Base-by-base conservation (phyloP, 2,797 vertebrate species). In the Hapalemur alaotrensis region DNA sequence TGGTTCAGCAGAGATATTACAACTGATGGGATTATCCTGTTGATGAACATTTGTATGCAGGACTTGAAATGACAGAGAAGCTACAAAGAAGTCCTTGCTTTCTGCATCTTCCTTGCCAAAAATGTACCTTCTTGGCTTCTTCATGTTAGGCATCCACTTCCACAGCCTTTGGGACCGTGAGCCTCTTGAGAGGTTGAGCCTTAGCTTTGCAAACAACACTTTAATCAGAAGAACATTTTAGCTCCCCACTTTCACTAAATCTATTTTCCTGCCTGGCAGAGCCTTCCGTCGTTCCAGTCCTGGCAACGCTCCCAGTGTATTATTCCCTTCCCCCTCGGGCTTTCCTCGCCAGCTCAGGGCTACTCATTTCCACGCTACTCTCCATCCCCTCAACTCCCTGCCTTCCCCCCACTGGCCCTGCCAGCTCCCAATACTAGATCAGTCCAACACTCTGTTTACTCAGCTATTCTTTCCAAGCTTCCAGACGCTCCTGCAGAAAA, bases 401-500 rank as follows among this genome's bases (percentile, higher is more conserved):
- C 22, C 70, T 17, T 81, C 65, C 22, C 35, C 43, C 35, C 23
- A 35, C 13, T 41, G 41, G 30, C 10, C 23, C 76, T 84, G 72
- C 65, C 95, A 95, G 18, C 38, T 92, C 69, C 59, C 63, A n/a
- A 15, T 20, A 59, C 7, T 18, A 18, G 48, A 32, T 87, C 48
- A 41, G 4, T 32, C 65, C 87, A 89, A 43, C 15, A 2, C 59
- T 87, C 43, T 67, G 52, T 96, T 67, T 80, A 84, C 87, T 92
- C 54, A 32, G n/a, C 48, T 96, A 82, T 83, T 81, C 88, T 86
- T 69, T 86, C 76, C 69, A 86, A 85, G 67, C 81, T 81, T 78
- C 67, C 69, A 89, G 93, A 46, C 0, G 0, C 67, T 63, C 32
- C 57, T 82, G 20, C 0, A 3, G 78, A 81, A 95, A 93, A 75